These are phyloP conservation scores for Molossus alvarezi DNA, from an alignment of 2,797 vertebrate genomes.

Conservation along the genomic window DNA sequence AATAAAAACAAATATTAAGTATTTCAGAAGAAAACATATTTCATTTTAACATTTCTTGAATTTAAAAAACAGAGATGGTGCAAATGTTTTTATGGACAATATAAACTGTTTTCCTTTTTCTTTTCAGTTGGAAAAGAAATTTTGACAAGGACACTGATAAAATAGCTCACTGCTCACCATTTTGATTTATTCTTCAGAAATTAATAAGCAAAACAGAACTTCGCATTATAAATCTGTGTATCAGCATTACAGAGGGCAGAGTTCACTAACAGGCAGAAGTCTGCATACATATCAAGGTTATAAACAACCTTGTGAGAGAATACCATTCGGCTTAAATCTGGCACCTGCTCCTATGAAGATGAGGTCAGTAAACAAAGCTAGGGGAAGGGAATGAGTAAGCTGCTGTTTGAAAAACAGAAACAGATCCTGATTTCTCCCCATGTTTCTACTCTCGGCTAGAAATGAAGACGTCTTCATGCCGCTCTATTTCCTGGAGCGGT, in stretches of 20 bases:
- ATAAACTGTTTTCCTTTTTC: not conserved
- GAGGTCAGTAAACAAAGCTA: not conserved
- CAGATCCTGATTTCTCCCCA: not conserved
- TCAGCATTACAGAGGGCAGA: slow-evolving; percentile 36
- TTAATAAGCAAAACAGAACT: slow-evolving; percentile 55
- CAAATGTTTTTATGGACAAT: not conserved
- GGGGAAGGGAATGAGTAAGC: not conserved
- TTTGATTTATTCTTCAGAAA: slow-evolving; percentile 63
- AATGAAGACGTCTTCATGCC: slow-evolving; percentile 16
- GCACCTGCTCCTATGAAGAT: not conserved
- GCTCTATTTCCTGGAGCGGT: not conserved
- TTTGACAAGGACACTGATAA: not conserved
- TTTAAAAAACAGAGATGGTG: not conserved
- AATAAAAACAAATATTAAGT: not conserved
- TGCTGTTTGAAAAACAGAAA: not conserved
- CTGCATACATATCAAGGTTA: not conserved
- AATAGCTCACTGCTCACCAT: slow-evolving; percentile 34
- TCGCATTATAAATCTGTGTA: slow-evolving; percentile 51
- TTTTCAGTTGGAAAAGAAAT: slow-evolving; percentile 35
- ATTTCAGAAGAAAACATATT: slow-evolving; percentile 1
- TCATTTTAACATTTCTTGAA: slow-evolving; percentile 17
- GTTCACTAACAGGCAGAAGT: slow-evolving; percentile 46
- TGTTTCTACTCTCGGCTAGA: slow-evolving; percentile 5
- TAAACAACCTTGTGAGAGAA: not conserved
- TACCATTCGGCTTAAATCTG: not conserved